phyloP scores from a whole-genome alignment of 2,888 invertebrate species.

The Anagyrus pseudococci region DNA sequence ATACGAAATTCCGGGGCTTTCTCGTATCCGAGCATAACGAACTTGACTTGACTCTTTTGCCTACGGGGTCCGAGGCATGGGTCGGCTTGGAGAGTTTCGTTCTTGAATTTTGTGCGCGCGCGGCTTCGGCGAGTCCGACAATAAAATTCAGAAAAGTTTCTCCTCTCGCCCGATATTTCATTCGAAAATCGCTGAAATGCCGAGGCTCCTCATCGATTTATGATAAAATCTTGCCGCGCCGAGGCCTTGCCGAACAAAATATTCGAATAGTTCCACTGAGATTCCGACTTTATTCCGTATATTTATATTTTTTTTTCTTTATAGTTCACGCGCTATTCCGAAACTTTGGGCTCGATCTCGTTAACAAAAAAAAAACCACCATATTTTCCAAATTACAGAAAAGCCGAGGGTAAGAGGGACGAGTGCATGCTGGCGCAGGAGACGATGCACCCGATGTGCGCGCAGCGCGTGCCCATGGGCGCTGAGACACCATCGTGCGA shows the following conservation, averaged over 20 bases:
- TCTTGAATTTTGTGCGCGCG: background rate
- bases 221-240: background rate
- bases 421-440: conserved; percentile 90
- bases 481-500: conserved; percentile 86
- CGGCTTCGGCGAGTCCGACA: background rate
- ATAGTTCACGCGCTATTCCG: too few species aligned
- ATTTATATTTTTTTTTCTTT: conserved; percentile 1
- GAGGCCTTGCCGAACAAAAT: background rate
- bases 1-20: too few species aligned
- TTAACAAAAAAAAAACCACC: conserved; percentile 3
- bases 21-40: background rate
- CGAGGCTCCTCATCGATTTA: background rate
- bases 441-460: conserved; percentile 87
- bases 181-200: background rate
- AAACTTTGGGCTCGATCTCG: too few species aligned
- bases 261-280: too few species aligned
- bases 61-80: background rate
- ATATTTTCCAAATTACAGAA: conserved; percentile 66
- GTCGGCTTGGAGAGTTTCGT: background rate
- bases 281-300: too few species aligned
- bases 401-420: conserved; percentile 85
- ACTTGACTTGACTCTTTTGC: background rate
- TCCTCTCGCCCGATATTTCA: background rate
- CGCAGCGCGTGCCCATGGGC: conserved; percentile 75
- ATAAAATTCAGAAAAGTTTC: background rate